Evolutionary conservation across 2,797 vertebrate genomes (phyloP).

Genomic region (Ptychobarbus kaznakovi): DNA sequence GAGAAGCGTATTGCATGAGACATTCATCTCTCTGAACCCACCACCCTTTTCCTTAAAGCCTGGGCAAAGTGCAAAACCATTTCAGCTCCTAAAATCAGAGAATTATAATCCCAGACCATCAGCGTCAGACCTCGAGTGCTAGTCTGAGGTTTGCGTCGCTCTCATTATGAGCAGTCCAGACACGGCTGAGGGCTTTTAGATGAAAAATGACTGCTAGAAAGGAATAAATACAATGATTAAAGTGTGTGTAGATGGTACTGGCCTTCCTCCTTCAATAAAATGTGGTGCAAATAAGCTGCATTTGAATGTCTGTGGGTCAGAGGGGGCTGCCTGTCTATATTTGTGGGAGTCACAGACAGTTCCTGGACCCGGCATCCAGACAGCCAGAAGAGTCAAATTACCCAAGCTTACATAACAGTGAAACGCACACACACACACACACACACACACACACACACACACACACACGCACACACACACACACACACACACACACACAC

Average conservation of each 20-base stretch:
- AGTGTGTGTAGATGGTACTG: not conserved
- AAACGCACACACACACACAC: slow-evolving; percentile 45
- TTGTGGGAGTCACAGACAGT: slow-evolving; percentile 39
- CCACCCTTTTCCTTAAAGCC: slow-evolving; percentile 58
- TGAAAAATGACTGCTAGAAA: slow-evolving; percentile 1
- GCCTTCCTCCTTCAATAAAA: not conserved
- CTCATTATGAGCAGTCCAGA: slow-evolving; percentile 13
- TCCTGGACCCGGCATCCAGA: slow-evolving; percentile 16
- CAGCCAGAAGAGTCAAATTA: slow-evolving; percentile 61
- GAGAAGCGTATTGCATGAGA: slow-evolving; percentile 61
- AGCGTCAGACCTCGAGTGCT: slow-evolving; percentile 18
- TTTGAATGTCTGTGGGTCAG: slow-evolving; percentile 12
- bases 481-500: slow-evolving; percentile 14
- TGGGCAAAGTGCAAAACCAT: slow-evolving; percentile 54
- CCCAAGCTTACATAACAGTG: slow-evolving; percentile 67
- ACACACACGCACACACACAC: slow-evolving; percentile 20
- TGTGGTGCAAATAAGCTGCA: not conserved
- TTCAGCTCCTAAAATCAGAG: slow-evolving; percentile 62
- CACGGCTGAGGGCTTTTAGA: not conserved
- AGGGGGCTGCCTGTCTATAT: slow-evolving; percentile 6
- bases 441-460: not conserved
- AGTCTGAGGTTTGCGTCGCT: not conserved
- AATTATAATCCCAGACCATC: slow-evolving; percentile 60
- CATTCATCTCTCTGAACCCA: slow-evolving; percentile 62
- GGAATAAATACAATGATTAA: not conserved